Base-by-base conservation (phyloP, 2,888 invertebrate species). In the Caenorhabditis sp. region DNA sequence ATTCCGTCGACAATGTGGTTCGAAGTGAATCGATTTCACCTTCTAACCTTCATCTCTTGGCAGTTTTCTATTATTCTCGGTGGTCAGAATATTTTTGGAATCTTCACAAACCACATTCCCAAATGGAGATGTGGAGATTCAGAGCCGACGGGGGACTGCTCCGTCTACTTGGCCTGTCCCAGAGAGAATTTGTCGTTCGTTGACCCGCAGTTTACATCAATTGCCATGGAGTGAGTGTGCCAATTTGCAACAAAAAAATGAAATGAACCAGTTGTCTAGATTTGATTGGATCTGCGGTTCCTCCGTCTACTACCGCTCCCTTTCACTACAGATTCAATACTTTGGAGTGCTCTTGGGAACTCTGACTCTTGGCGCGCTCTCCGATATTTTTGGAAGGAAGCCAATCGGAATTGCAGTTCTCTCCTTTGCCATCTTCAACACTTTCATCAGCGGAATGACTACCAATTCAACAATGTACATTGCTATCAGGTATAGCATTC, bases 81-180 rank as follows among this genome's bases (percentile, higher is more conserved):
- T 6, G 80, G 80, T 18, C 88, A 87, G 58, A 76, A 79, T 67
- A 83, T 88, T 47, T 89, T 89, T 50, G 79, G 87, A 51, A 88
- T 89, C 22, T 89, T 87, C 67, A 82, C 84, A 35, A 89, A 88
- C 68, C 86, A 88, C 53, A 76, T 89, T 4, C 89, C 87, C 8
- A 68, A 78, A 28, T 69, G 44, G 58, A 58, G 40, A 50, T 68
- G 68, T 26, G 76, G 50, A 47, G 22, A 37, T 24, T 61, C 28
- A 28, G 86, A 88, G 58, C 86, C 84, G 58, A 55, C 64, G 15
- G 50, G 40, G 22, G 22, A 55, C 28, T 35, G 35, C 32, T 18
- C n/a, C 2, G 47, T 47, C 2, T 47, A 47, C 18, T 4, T 47
- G 47, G 47, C 2, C 4, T 47, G 47, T 20, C 18, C 18, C 8